phyloP scores from a whole-genome alignment of 2,113 vertebrate genomes.

The Gambusia holbrooki region DNA sequence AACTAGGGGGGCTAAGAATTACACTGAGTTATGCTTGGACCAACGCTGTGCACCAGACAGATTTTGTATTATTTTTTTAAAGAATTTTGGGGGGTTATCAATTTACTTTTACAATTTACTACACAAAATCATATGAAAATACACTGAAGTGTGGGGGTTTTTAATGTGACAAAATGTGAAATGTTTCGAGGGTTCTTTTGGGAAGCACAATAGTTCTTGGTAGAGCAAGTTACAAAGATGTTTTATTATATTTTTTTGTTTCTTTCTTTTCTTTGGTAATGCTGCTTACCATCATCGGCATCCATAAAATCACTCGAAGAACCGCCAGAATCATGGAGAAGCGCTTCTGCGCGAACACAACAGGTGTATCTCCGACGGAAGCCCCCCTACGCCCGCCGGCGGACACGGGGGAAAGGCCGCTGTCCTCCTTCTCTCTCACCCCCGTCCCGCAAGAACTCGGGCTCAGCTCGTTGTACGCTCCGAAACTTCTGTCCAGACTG shows the following conservation, averaged over 20 bases:
- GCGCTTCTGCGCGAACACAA: slow-evolving; percentile 90
- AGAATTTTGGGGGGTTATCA: too few species aligned
- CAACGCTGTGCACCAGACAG: background rate
- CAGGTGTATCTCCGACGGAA: slow-evolving; percentile 64
- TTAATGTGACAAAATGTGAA: background rate
- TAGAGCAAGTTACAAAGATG: too few species aligned
- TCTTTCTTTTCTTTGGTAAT: background rate
- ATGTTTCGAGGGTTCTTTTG: background rate
- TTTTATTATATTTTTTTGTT: background rate
- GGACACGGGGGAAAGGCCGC: slow-evolving; percentile 52
- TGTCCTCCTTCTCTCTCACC: slow-evolving; percentile 52
- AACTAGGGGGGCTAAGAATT: too few species aligned
- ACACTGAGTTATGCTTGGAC: background rate
- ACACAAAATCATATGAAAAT: background rate
- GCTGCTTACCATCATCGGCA: slow-evolving; percentile 94
- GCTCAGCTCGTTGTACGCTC: slow-evolving; percentile 71
- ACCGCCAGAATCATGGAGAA: slow-evolving; percentile 93
- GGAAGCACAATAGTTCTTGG: background rate
- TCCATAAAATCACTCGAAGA: slow-evolving; percentile 89
- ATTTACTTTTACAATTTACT: too few species aligned
- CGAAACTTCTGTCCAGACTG: slow-evolving; percentile 75
- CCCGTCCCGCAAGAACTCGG: slow-evolving; percentile 59
- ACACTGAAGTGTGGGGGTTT: too few species aligned
- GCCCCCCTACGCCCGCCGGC: slow-evolving; percentile 35
- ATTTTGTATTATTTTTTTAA: too few species aligned